Conservation (phyloP, 2,113 vertebrate genomes). For the Eublepharis macularius region DNA sequence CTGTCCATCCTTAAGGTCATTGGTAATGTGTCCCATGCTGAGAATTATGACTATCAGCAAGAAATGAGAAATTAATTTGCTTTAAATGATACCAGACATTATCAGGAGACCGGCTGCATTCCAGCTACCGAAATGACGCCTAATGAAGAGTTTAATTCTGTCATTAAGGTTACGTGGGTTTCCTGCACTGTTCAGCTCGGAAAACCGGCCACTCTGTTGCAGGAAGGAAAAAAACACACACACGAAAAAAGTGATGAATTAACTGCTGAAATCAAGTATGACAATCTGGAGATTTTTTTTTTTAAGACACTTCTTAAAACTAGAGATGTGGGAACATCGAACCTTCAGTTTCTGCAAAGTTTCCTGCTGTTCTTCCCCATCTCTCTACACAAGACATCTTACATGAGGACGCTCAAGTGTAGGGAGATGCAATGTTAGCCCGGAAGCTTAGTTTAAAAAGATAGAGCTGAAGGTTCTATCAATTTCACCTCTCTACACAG, state of each 20-base stretch:
- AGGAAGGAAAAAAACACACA: not conserved
- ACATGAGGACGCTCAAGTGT: no score
- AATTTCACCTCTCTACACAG: no score
- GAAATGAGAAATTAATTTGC: conserved; percentile 81
- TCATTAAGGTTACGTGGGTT: conserved; percentile 32
- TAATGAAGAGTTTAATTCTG: conserved; percentile 66
- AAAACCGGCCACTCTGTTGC: not conserved
- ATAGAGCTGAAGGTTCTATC: no score
- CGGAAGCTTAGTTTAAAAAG: no score
- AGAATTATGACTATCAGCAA: conserved; percentile 73
- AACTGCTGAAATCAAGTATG: conserved; percentile 13
- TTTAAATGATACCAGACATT: conserved; percentile 76
- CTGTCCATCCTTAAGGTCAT: conserved; percentile 71
- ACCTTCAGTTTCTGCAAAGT: no score
- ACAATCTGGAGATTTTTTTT: not conserved
- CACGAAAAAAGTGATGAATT: not conserved
- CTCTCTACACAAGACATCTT: no score
- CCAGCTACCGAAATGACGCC: conserved; percentile 63
- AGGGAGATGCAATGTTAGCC: no score
- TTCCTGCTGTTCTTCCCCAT: no score
- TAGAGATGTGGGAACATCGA: no score
- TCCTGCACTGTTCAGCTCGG: not conserved
- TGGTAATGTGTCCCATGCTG: conserved; percentile 68
- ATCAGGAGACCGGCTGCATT: conserved; percentile 59
- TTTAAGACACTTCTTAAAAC: no score